Evolutionary conservation across 2,797 vertebrate species (phyloP).

Genomic region (Gobionotothen gibberifrons): DNA sequence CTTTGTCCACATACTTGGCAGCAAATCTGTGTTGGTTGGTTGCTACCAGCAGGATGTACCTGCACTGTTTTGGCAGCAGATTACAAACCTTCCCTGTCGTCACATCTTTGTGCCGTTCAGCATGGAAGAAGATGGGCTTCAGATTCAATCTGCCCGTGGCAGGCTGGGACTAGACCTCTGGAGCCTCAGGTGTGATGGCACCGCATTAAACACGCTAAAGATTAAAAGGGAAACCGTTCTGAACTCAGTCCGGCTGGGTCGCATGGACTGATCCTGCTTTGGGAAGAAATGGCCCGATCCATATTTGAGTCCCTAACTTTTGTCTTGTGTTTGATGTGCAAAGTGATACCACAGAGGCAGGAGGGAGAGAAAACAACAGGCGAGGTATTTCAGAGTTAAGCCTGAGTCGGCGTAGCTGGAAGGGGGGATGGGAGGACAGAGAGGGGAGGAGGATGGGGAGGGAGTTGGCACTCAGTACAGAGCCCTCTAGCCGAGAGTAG

Average conservation of each 20-base stretch:
- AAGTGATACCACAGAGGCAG: slow-evolving; percentile 60
- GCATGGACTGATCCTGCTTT: slow-evolving; percentile 5
- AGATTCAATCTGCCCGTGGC: slow-evolving; percentile 44
- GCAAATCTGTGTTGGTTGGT: slow-evolving; percentile 29
- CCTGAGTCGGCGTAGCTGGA: slow-evolving; percentile 83
- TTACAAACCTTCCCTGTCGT: slow-evolving; percentile 31
- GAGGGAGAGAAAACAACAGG: slow-evolving; percentile 80
- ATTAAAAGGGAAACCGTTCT: slow-evolving; percentile 41
- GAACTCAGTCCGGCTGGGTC: slow-evolving; percentile 35
- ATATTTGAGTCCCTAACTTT: slow-evolving; percentile 43
- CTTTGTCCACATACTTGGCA: slow-evolving; percentile 22
- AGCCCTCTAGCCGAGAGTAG: slow-evolving; percentile 74
- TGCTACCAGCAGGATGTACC: slow-evolving; percentile 40
- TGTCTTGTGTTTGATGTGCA: slow-evolving; percentile 55
- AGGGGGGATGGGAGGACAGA: slow-evolving; percentile 80
- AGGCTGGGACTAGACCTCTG: slow-evolving; percentile 53
- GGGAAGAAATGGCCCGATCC: slow-evolving; percentile 22
- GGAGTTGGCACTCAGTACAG: slow-evolving; percentile 74
- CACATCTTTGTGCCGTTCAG: slow-evolving; percentile 34
- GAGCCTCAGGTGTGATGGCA: slow-evolving; percentile 62
- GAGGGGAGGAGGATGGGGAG: slow-evolving; percentile 67
- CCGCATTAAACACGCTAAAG: slow-evolving; percentile 34
- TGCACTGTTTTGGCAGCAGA: slow-evolving; percentile 43
- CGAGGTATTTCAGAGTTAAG: slow-evolving; percentile 83
- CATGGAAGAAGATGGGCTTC: slow-evolving; percentile 31